Conservation (phyloP, 2,113 vertebrate species). For the Spermophilus dauricus region DNA sequence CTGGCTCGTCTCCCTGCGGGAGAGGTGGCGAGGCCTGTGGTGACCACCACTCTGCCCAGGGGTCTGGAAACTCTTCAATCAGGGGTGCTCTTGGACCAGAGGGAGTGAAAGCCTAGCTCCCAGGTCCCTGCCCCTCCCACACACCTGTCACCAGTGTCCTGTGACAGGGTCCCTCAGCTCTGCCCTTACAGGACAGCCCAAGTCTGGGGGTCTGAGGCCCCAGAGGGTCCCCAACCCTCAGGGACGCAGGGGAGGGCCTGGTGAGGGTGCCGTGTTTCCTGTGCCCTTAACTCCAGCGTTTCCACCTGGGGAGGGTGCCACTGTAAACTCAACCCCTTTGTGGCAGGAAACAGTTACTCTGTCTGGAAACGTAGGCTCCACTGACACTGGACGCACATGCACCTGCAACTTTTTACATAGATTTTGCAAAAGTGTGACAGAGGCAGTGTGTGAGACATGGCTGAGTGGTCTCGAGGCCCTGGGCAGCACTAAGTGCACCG, state of each 20-base stretch:
- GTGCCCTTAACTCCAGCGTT: background rate
- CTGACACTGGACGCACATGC: constrained; percentile 79
- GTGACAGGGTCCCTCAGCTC: background rate
- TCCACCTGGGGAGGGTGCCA: background rate
- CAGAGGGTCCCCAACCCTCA: background rate
- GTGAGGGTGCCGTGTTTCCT: background rate
- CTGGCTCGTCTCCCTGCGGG: background rate
- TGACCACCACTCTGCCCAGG: no score
- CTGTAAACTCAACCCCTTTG: background rate
- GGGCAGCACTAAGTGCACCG: constrained; percentile 45
- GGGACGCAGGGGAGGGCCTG: background rate
- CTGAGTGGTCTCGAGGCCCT: constrained; percentile 72
- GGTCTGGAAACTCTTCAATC: background rate
- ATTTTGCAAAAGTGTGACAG: constrained; percentile 76
- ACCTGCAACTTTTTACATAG: constrained; percentile 74
- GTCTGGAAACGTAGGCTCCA: background rate
- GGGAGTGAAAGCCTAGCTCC: background rate
- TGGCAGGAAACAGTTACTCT: background rate
- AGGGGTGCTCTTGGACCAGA: background rate
- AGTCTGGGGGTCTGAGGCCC: background rate
- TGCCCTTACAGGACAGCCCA: background rate
- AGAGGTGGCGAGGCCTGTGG: background rate
- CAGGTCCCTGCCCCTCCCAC: background rate
- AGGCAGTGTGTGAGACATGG: constrained; percentile 79
- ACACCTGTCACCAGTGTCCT: background rate